Percentiles rank a stretch among this genome's conserved stretches.
phyloP scores from a whole-genome alignment of 2,888 invertebrate genomes.

The Ceramica pisi region DNA sequence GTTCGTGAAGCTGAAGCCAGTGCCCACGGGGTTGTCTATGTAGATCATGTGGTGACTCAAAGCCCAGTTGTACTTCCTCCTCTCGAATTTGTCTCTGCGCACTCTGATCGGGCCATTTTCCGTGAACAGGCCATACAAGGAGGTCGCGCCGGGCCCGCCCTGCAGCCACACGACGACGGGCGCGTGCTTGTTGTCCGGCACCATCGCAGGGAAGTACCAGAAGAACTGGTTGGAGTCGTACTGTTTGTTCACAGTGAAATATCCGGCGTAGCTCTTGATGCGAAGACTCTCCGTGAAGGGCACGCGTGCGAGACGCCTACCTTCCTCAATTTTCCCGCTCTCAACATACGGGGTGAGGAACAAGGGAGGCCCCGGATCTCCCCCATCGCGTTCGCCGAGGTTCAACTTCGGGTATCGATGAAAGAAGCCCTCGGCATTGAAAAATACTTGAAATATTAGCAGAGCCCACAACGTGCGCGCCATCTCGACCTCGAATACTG shows the following conservation, averaged over 20 bases:
- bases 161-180: constrained; percentile 96
- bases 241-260: constrained; percentile 95
- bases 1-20: constrained; percentile 97
- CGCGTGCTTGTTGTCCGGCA: constrained; percentile 87
- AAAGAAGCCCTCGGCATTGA: constrained; percentile 75
- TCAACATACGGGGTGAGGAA: constrained; percentile 94
- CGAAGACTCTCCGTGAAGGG: constrained; percentile 91
- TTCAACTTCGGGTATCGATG: constrained; percentile 82
- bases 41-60: constrained; percentile 95
- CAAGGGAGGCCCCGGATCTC: constrained; percentile 91
- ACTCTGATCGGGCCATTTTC: constrained; percentile 94
- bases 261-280: constrained; percentile 94
- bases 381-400: constrained; percentile 76
- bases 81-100: constrained; percentile 82
- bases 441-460: constrained; percentile 69
- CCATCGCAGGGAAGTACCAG: constrained; percentile 96
- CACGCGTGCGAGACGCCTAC: constrained; percentile 90
- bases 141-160: constrained; percentile 96
- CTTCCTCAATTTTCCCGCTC: constrained; percentile 93
- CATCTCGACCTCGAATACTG: constrained; percentile 71
- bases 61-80: constrained; percentile 95
- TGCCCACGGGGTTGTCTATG: constrained; percentile 98
- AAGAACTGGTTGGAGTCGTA: constrained; percentile 96
- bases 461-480: constrained; percentile 67
- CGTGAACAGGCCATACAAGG: constrained; percentile 94